Evolutionary conservation across 2,888 invertebrate genomes (phyloP).

Genomic region (Idaea dimidiata): DNA sequence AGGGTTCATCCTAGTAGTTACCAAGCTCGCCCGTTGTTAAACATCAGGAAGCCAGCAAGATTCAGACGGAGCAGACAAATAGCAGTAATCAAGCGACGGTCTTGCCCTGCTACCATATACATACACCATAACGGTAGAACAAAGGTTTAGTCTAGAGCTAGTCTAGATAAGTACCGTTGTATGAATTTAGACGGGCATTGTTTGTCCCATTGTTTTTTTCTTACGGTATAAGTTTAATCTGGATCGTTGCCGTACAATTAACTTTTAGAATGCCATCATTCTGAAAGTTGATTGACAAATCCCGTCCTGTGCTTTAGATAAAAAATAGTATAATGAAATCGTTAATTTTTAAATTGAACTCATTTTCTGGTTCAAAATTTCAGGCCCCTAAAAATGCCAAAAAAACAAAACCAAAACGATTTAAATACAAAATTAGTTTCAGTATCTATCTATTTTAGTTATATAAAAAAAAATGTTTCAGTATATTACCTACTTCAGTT

Average conservation of each 20-base stretch:
- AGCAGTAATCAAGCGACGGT: slow-evolving; percentile 48
- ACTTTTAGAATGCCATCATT: background rate
- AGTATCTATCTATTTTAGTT: no score
- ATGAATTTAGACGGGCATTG: slow-evolving; percentile 2
- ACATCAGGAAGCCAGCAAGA: slow-evolving; percentile 30
- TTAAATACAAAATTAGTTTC: background rate
- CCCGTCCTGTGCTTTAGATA: background rate
- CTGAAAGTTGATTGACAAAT: background rate
- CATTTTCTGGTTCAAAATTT: no score
- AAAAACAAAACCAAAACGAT: no score
- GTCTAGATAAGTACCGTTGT: slow-evolving; percentile 29
- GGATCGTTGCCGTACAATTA: background rate
- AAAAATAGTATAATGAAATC: no score
- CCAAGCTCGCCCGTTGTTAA: slow-evolving; percentile 13
- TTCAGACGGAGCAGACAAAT: slow-evolving; percentile 39
- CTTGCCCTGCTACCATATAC: slow-evolving; percentile 12
- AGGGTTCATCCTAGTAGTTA: background rate
- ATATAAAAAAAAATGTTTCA: no score
- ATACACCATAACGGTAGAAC: slow-evolving; percentile 25
- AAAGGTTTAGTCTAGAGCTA: slow-evolving; percentile 15
- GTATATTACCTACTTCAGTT: no score
- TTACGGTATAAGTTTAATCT: background rate
- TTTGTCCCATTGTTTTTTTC: background rate
- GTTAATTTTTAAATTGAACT: no score
- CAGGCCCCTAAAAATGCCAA: no score